These are phyloP conservation scores for Geophilus truncorum DNA, from an alignment of 2,888 invertebrate genomes.

Conservation along the genomic window DNA sequence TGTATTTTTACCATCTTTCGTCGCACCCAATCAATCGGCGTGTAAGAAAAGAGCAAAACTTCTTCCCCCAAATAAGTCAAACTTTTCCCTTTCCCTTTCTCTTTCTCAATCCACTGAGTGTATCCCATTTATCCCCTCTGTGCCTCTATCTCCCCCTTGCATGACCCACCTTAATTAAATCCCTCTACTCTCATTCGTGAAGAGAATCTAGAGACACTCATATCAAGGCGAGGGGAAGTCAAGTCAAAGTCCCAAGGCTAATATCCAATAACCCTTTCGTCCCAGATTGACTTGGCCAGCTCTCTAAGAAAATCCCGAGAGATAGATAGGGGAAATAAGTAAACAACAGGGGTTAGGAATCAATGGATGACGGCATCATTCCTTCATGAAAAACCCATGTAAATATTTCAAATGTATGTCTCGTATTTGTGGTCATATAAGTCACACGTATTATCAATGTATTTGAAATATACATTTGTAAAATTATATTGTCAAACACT, in stretches of 20 bases:
- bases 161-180: conserved; percentile 27
- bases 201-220: not conserved
- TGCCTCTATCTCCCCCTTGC: conserved; percentile 5
- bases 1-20: too few species aligned
- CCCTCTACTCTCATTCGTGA: conserved; percentile 7
- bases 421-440: too few species aligned
- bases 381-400: too few species aligned
- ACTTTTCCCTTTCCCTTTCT: not conserved
- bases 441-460: too few species aligned
- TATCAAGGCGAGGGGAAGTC: not conserved
- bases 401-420: too few species aligned
- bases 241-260: not conserved
- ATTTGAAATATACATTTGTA: too few species aligned
- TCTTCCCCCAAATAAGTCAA: not conserved
- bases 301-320: not conserved
- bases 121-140: conserved; percentile 14
- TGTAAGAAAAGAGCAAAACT: too few species aligned
- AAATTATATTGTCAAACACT: too few species aligned
- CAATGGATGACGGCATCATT: too few species aligned
- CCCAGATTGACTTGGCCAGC: not conserved
- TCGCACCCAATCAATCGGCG: too few species aligned
- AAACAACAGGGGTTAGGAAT: too few species aligned
- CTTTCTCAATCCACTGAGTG: not conserved
- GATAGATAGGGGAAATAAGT: not conserved
- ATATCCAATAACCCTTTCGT: conserved; percentile 15